Evolutionary conservation across 2,113 vertebrate species (phyloP).

Genomic region (Seriola dumerili): DNA sequence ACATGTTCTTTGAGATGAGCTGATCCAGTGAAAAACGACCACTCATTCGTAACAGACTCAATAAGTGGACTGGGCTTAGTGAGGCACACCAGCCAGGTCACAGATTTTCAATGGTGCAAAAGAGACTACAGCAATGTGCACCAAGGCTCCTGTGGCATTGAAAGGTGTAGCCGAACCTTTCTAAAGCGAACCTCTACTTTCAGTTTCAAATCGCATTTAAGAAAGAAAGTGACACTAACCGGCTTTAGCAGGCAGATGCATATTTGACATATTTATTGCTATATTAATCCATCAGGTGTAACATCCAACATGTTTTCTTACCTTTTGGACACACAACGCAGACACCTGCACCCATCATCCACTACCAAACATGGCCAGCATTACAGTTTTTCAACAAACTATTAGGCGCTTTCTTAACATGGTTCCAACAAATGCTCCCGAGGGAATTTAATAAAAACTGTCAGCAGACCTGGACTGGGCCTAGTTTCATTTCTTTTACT

Average conservation of each 20-base stretch:
- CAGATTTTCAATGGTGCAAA: background rate
- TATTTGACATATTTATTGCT: conserved; percentile 88
- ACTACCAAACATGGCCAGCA: conserved; percentile 70
- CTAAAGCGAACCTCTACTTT: background rate
- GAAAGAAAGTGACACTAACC: conserved; percentile 52
- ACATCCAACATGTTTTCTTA: conserved; percentile 60
- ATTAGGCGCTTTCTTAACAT: conserved; percentile 37
- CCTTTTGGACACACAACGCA: conserved; percentile 61
- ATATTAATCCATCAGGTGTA: conserved; percentile 81
- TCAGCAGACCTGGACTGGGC: conserved; percentile 44
- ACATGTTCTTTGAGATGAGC: conserved; percentile 88
- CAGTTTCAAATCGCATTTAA: background rate
- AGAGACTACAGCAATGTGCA: background rate
- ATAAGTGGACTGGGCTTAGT: background rate
- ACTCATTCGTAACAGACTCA: background rate
- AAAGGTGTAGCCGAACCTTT: background rate
- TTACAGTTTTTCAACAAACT: conserved; percentile 61
- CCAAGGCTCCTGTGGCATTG: background rate
- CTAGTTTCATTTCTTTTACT: conserved; percentile 45
- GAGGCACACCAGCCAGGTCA: background rate
- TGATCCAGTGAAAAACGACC: conserved; percentile 57
- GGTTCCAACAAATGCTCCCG: conserved; percentile 19
- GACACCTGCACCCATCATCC: conserved; percentile 69
- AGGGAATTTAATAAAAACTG: conserved; percentile 52
- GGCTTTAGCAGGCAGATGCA: conserved; percentile 84